These are phyloP conservation scores for Stenurella melanura DNA, from an alignment of 2,888 invertebrate species.

Conservation along the genomic window DNA sequence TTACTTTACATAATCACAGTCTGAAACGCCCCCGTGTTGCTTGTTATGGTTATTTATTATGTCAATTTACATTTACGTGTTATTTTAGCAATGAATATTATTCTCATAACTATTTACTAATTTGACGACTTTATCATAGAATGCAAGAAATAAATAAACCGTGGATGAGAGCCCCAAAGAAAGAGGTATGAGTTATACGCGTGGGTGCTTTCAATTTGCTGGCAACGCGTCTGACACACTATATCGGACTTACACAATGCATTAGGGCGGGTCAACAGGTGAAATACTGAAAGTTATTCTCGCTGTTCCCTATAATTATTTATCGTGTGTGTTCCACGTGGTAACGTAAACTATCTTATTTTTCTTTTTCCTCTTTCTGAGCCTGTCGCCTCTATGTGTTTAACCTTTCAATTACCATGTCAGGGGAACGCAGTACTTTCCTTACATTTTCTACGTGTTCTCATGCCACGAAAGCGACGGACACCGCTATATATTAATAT, in stretches of 20 bases:
- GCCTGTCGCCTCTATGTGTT: constrained; percentile 37
- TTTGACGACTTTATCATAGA: neutral
- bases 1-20: too few relatives aligned
- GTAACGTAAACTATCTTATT: constrained; percentile 27
- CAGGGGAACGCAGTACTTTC: constrained; percentile 32
- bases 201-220: constrained; percentile 50
- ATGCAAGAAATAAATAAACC: neutral
- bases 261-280: constrained; percentile 35
- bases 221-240: constrained; percentile 40
- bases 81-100: too few relatives aligned
- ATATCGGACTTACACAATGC: constrained; percentile 43
- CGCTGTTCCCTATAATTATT: constrained; percentile 53
- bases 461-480: constrained; percentile 14
- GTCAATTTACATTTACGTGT: too few relatives aligned
- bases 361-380: constrained; percentile 12
- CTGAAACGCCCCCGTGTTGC: too few relatives aligned
- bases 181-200: constrained; percentile 12
- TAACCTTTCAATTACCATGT: constrained; percentile 45
- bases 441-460: constrained; percentile 28
- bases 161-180: neutral
- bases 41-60: too few relatives aligned
- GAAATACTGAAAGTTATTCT: constrained; percentile 49
- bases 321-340: constrained; percentile 55
- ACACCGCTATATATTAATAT: constrained; percentile 5
- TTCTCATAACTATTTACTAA: neutral